Base-by-base conservation (phyloP, 2,797 vertebrate species). In the Hephaestus fuliginosus region DNA sequence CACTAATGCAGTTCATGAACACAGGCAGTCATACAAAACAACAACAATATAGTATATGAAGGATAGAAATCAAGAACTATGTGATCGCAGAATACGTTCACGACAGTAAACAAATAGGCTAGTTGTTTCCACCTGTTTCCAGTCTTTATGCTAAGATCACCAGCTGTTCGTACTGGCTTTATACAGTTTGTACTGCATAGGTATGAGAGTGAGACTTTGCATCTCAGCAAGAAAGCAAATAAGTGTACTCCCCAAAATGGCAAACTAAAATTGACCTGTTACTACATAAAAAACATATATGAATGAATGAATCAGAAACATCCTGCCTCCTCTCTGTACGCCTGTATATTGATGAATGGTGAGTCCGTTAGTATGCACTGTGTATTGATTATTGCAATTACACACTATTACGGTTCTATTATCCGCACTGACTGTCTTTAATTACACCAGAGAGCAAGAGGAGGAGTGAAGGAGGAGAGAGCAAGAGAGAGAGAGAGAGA, bases 341-440 rank as follows among this genome's bases (percentile, higher is more conserved):
- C 78, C 55, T 73, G 52, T 56, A 68, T 70, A 84, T 74, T 77
- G 80, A 88, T 67, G 68, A 92, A 93, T 69, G 63, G 55, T 13
- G 44, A 81, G 58, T 86, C 70, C 61, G 80, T 81, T 66, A 71
- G 70, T 74, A 90, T 91, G 84, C 83, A 80, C 64, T 69, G 80
- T 90, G 83, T 93, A 95, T 93, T 95, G 91, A 95, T 94, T 91
- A 88, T 89, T 69, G 84, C 86, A 92, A 94, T 95, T 93, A 94
- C 87, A 89, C 88, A 89, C 89, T 70, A 93, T 94, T 93, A 94
- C 78, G 22, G 76, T 88, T 86, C 90, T 90, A 94, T 95, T 93
- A 94, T 92, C 85, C 67, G 78, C 91, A 80, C 88, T 81, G 85
- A 85, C 92, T 92, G 86, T 79, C 88, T 93, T 95, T 95, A 95